Conservation (phyloP, 2,797 vertebrate genomes). For the Eleutherodactylus coqui region DNA sequence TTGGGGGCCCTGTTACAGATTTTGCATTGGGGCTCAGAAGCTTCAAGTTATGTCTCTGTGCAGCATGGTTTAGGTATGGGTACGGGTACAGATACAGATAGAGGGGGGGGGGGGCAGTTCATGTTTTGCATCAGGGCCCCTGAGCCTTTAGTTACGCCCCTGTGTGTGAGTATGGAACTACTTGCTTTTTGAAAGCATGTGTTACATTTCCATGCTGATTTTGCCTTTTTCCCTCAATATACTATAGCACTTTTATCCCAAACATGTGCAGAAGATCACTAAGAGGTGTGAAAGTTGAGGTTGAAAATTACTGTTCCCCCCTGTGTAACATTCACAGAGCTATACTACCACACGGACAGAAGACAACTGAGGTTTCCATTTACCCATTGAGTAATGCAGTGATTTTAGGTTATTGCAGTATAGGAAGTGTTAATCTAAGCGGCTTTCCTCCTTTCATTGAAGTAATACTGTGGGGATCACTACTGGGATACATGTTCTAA, state of each 20-base stretch:
- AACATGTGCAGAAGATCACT: slow-evolving; percentile 65
- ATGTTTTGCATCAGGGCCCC: no score
- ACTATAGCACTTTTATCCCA: slow-evolving; percentile 51
- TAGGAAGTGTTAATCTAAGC: background rate
- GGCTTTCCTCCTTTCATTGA: background rate
- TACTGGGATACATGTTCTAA: background rate
- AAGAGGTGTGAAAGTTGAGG: slow-evolving; percentile 57
- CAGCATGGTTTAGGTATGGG: no score
- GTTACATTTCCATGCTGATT: background rate
- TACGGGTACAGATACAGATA: no score
- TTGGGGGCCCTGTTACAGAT: no score
- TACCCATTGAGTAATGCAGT: background rate
- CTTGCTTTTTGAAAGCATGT: background rate
- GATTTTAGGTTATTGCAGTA: background rate
- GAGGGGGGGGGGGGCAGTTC: no score
- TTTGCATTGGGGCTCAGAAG: no score
- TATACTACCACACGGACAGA: background rate
- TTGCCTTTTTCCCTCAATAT: slow-evolving; percentile 43
- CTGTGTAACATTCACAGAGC: slow-evolving; percentile 50
- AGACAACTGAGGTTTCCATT: slow-evolving; percentile 47
- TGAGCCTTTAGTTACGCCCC: no score
- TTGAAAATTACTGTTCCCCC: slow-evolving; percentile 58
- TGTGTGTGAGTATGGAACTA: background rate
- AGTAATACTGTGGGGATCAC: background rate
- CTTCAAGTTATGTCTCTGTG: no score